Evolutionary conservation across 1,140 invertebrate species (phyloP).

Genomic region (Anagrus nilaparvatae): DNA sequence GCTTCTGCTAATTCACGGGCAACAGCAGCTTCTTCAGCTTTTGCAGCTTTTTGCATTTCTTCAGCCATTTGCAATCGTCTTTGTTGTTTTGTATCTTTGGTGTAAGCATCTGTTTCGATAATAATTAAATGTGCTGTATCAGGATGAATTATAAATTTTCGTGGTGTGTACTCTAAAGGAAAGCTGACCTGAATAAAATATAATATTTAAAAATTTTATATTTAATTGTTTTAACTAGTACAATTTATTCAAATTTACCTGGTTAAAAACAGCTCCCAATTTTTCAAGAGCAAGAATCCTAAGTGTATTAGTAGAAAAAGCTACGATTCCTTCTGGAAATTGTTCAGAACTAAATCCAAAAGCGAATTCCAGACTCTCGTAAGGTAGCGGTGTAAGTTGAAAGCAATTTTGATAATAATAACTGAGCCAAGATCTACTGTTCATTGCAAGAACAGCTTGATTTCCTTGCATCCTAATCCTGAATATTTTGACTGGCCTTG

Average conservation of each 20-base stretch:
- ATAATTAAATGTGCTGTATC: conserved; percentile 88
- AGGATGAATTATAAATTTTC: conserved; percentile 88
- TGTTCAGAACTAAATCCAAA: conserved; percentile 98
- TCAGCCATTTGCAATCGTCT: conserved; percentile 76
- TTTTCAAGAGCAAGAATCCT: conserved; percentile 97
- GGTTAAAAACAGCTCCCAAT: conserved; percentile 96
- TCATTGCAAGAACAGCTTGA: conserved; percentile 95
- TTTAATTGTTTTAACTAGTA: no score
- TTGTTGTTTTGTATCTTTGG: conserved; percentile 91
- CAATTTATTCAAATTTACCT: no score
- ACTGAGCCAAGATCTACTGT: conserved; percentile 94
- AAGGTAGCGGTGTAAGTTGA: conserved; percentile 91
- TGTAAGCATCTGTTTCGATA: conserved; percentile 96
- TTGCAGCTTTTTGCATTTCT: conserved; percentile 95
- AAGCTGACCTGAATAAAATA: no score
- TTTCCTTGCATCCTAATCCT: conserved; percentile 89
- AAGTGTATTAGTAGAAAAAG: conserved; percentile 95
- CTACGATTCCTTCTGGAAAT: conserved; percentile 98
- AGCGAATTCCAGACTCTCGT: conserved; percentile 94
- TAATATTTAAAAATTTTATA: no score
- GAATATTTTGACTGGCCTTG: conserved; percentile 91
- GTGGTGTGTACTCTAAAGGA: conserved; percentile 89
- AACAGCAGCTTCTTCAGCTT: conserved; percentile 86
- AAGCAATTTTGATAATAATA: conserved; percentile 98
- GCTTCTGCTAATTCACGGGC: conserved; percentile 95